phyloP scores from a whole-genome alignment of 2,113 vertebrate species.

The Crotophaga sulcirostris region DNA sequence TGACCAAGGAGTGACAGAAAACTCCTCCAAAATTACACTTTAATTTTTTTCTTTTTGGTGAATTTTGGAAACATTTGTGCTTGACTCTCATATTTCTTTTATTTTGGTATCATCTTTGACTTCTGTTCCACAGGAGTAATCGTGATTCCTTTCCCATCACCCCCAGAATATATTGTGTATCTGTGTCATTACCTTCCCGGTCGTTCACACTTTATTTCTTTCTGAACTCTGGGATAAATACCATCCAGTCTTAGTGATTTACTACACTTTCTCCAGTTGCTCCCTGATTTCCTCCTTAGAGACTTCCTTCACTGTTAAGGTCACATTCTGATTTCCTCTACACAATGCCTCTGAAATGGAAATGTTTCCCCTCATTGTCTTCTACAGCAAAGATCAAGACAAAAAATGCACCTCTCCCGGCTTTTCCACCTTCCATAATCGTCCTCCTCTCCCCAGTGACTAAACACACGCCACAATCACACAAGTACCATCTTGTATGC shows the following conservation, averaged over 20 bases:
- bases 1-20: background rate
- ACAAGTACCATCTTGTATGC: background rate
- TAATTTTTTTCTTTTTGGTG: background rate
- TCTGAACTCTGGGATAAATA: slow-evolving; percentile 21
- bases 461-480: background rate
- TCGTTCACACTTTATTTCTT: slow-evolving; percentile 24
- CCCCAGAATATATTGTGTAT: background rate
- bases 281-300: slow-evolving; percentile 47
- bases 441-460: background rate
- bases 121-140: background rate
- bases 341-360: slow-evolving; percentile 60
- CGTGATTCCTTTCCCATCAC: background rate
- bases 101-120: background rate
- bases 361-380: slow-evolving; percentile 62
- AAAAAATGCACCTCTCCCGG: rapidly evolving
- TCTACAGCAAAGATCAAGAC: slow-evolving; percentile 42
- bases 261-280: slow-evolving; percentile 68
- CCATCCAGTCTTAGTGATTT: slow-evolving; percentile 22
- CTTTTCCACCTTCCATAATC: background rate
- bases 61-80: slow-evolving; percentile 7
- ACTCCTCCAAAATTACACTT: background rate
- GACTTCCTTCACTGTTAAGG: slow-evolving; percentile 24
- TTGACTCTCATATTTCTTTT: slow-evolving; percentile 5
- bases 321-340: slow-evolving; percentile 57
- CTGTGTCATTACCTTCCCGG: background rate